Evolutionary conservation across 1,140 invertebrate species (phyloP).

Genomic region (Aphaenogaster ashmeadi): DNA sequence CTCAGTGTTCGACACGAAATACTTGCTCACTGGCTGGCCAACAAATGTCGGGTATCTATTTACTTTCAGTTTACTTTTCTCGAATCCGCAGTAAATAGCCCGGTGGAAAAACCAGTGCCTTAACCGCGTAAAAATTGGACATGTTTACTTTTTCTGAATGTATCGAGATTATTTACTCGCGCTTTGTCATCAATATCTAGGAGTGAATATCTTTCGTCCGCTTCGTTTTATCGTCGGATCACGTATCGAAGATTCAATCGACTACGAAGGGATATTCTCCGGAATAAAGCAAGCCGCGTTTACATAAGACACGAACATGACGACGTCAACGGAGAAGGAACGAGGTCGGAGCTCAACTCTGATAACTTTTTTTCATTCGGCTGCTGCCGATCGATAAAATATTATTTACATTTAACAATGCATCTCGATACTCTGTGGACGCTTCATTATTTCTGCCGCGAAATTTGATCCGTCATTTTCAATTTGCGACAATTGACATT

Average conservation of each 20-base stretch:
- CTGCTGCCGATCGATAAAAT: constrained; percentile 17
- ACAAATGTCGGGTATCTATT: constrained; percentile 47
- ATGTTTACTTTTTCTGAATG: not conserved
- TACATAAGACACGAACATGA: constrained; percentile 57
- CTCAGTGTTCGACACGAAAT: constrained; percentile 28
- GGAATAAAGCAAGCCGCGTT: constrained; percentile 54
- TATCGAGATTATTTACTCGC: constrained; percentile 27
- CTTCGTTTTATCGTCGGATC: constrained; percentile 34
- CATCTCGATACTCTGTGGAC: not conserved
- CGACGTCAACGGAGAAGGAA: constrained; percentile 50
- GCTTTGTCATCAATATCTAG: constrained; percentile 17
- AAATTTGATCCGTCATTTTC: constrained; percentile 15
- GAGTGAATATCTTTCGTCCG: constrained; percentile 13
- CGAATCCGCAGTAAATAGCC: constrained; percentile 12
- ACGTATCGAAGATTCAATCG: constrained; percentile 58
- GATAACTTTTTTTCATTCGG: constrained; percentile 44
- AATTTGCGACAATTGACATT: constrained; percentile 41
- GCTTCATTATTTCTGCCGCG: constrained; percentile 21
- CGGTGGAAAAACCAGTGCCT: constrained; percentile 14
- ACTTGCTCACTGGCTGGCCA: constrained; percentile 25
- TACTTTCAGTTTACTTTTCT: constrained; percentile 26
- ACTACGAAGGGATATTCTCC: constrained; percentile 26
- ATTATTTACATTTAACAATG: constrained; percentile 27
- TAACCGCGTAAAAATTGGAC: constrained; percentile 20
- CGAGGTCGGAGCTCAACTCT: constrained; percentile 23